Evolutionary conservation across 2,888 invertebrate species (phyloP).

Genomic region (Masnerella sp.): DNA sequence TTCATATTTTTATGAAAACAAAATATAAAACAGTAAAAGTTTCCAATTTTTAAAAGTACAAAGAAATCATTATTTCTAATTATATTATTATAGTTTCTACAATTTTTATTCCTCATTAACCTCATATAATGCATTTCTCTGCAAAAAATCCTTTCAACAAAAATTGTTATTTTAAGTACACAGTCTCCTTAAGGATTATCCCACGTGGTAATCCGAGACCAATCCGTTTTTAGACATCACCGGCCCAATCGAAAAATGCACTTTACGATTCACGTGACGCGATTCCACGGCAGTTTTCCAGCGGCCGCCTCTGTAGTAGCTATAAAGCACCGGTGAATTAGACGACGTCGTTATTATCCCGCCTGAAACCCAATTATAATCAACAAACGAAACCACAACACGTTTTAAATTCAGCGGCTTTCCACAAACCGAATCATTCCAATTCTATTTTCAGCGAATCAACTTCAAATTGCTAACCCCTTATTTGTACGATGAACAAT

Average conservation of each 20-base stretch:
- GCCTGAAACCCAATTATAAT: conserved; percentile 37
- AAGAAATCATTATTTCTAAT: no score
- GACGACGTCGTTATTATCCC: conserved; percentile 28
- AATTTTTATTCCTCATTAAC: no score
- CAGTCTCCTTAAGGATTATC: background rate
- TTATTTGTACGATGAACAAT: background rate
- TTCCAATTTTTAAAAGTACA: no score
- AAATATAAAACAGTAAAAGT: no score
- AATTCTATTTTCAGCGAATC: conserved; percentile 25
- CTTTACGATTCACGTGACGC: conserved; percentile 38
- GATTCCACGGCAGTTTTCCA: conserved; percentile 32
- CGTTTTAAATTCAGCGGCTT: conserved; percentile 34
- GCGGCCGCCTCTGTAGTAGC: conserved; percentile 4
- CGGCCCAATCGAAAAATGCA: conserved; percentile 3
- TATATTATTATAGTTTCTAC: no score
- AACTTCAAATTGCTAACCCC: background rate
- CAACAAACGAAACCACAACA: conserved; percentile 35
- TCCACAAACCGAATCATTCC: conserved; percentile 28
- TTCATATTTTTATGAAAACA: no score
- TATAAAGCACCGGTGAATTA: conserved; percentile 29
- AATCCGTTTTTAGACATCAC: conserved; percentile 7
- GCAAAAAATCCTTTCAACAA: no score
- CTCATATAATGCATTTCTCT: no score
- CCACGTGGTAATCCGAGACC: conserved; percentile 10
- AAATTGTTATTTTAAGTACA: no score